Conservation (phyloP, 1,140 invertebrate genomes). For the Anastrepha ludens region DNA sequence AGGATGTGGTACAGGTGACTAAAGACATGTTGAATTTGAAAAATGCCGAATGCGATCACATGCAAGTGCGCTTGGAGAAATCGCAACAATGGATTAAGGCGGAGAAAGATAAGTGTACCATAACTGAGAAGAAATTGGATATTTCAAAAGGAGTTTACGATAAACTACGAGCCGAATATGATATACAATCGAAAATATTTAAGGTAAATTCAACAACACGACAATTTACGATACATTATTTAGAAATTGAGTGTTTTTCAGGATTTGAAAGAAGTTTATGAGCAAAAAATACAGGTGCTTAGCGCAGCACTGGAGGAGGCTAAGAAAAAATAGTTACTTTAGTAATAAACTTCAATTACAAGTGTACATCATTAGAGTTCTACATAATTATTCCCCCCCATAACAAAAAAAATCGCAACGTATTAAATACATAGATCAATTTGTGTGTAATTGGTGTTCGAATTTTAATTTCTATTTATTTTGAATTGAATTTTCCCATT, state of each 20-base stretch:
- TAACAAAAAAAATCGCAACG: neutral
- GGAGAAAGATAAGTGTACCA: conserved; percentile 81
- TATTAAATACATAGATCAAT: neutral
- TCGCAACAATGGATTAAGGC: conserved; percentile 82
- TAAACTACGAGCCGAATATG: conserved; percentile 84
- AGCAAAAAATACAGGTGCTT: conserved; percentile 69
- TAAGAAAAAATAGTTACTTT: conserved; percentile 64
- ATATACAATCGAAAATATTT: conserved; percentile 83
- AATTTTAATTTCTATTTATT: neutral
- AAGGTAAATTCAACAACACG: conserved; percentile 72
- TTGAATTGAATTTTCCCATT: neutral
- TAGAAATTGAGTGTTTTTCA: conserved; percentile 45
- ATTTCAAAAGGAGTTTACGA: conserved; percentile 82
- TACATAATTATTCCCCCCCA: conserved; percentile 13
- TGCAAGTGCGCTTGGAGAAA: conserved; percentile 80
- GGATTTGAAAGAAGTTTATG: conserved; percentile 69
- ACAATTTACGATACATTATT: neutral
- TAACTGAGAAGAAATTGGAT: conserved; percentile 82
- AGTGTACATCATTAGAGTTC: neutral
- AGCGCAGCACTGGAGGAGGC: conserved; percentile 65
- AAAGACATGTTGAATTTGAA: conserved; percentile 85
- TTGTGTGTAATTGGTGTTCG: neutral
- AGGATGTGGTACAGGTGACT: conserved; percentile 85
- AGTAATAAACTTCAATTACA: neutral
- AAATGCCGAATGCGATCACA: conserved; percentile 84